Evolutionary conservation across 1,140 invertebrate species (phyloP).

Genomic region (Rhagoletis pomonella): DNA sequence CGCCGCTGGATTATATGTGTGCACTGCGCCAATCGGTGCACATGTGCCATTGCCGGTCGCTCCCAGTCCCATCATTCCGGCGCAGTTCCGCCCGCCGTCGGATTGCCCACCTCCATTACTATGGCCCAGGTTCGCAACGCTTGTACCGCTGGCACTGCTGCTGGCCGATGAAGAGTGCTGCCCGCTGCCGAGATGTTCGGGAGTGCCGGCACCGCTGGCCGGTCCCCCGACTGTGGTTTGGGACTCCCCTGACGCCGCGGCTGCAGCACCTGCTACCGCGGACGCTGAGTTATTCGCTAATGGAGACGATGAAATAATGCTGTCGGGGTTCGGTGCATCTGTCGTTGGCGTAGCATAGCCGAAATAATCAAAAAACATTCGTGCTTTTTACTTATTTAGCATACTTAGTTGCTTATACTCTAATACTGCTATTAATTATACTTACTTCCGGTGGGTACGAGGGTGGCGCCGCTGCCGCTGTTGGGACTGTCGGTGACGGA

Average conservation of each 20-base stretch:
- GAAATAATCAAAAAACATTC: slow-evolving; percentile 53
- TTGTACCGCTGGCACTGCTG: slow-evolving; percentile 48
- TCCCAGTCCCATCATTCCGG: slow-evolving; percentile 34
- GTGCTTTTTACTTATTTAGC: slow-evolving; percentile 54
- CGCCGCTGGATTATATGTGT: slow-evolving; percentile 1
- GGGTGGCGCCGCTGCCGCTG: slow-evolving; percentile 41
- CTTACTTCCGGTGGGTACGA: slow-evolving; percentile 60
- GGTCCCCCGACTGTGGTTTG: not conserved
- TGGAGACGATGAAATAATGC: slow-evolving; percentile 53
- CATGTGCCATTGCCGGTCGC: not conserved
- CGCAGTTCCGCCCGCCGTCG: slow-evolving; percentile 29
- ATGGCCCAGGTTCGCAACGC: slow-evolving; percentile 15
- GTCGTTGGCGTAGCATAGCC: slow-evolving; percentile 53
- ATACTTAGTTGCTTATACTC: not conserved
- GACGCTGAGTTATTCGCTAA: slow-evolving; percentile 53
- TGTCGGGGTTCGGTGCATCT: slow-evolving; percentile 54
- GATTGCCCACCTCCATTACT: slow-evolving; percentile 33
- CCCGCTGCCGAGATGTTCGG: slow-evolving; percentile 54
- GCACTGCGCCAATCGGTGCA: not conserved
- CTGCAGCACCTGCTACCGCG: slow-evolving; percentile 55
- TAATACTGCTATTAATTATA: slow-evolving; percentile 30
- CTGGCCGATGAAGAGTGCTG: slow-evolving; percentile 52
- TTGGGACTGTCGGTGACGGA: slow-evolving; percentile 67
- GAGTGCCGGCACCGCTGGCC: slow-evolving; percentile 50
- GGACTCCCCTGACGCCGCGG: not conserved